Evolutionary conservation across 2,888 invertebrate genomes (phyloP), one percentile per base, ranked within the genome.

Genomic region (Epiblema foenella): DNA sequence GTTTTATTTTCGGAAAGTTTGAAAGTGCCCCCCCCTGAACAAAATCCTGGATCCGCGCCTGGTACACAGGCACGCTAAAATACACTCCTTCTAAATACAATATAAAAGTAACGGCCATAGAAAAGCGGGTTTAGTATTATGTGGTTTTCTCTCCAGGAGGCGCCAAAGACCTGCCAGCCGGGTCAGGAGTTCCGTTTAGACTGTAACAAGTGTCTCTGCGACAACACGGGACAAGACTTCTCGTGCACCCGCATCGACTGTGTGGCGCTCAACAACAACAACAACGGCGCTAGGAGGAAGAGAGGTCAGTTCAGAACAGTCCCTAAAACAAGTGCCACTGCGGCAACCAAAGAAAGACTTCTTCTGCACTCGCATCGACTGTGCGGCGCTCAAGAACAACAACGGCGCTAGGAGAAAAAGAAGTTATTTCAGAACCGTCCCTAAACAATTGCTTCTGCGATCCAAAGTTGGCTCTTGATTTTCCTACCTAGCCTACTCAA

Each of bases 191-290:
- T 94, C 82, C 85, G 93, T 7, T 75, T 91, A 85, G 93, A 93
- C 83, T 94, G 94, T 84, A 94, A 94, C 82, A 88, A 84, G 68
- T 94, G 94, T 72, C 88, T 91, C 29, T 94, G 94, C 75, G 86
- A 91, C 77, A 82, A 86, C 57, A 85, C 87, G 57, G 94, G 94
- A 0, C 80, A 83, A 9, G 83, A 88, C 76, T 91, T 85, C 83
- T 91, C 91, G 1, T 94, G 94, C 84, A 94, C 94, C 0, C 79
- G 94, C 51, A 92, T 82, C 0, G 93, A 92, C 77, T 94, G 94
- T 78, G 80, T 78, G 11, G 87, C 88, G 0, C 52, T 80, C 7
- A 87, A 85, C 73, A 85, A 81, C 58, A 85, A 87, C 64, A 64
- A 70, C 51, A 58, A 58, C 12, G 18, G 37, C 5, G 39, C 39